Evolutionary conservation across 1,140 invertebrate species (phyloP).

Genomic region (Hypsibius dujardini): DNA sequence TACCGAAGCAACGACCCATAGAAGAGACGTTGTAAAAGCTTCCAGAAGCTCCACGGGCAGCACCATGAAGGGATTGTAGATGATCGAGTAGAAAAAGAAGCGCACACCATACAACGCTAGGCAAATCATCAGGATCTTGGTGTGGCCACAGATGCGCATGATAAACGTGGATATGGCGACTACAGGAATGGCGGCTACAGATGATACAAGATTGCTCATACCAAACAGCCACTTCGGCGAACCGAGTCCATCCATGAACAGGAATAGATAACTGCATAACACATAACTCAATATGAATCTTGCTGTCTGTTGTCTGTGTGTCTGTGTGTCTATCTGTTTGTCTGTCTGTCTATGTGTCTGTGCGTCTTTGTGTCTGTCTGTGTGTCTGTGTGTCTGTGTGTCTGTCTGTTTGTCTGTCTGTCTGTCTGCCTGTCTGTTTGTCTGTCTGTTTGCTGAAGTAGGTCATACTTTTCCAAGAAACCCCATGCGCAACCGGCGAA

Average conservation of each 20-base stretch:
- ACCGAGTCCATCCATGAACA: slow-evolving; percentile 60
- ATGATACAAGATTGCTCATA: slow-evolving; percentile 58
- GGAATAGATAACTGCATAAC: slow-evolving; percentile 53
- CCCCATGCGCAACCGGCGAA: background rate
- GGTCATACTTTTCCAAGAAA: background rate
- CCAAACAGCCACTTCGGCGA: slow-evolving; percentile 60
- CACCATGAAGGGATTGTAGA: slow-evolving; percentile 59
- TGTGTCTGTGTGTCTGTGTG: too few species aligned
- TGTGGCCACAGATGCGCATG: slow-evolving; percentile 55
- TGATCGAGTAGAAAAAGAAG: slow-evolving; percentile 58
- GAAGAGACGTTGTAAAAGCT: slow-evolving; percentile 59
- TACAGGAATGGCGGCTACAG: slow-evolving; percentile 54
- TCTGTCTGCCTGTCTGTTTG: too few species aligned
- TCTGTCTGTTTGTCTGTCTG: too few species aligned
- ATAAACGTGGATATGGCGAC: slow-evolving; percentile 57
- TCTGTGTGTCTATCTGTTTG: too few species aligned
- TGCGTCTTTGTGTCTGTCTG: too few species aligned
- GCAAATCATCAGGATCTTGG: slow-evolving; percentile 59
- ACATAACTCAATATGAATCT: too few species aligned
- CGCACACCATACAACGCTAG: slow-evolving; percentile 57
- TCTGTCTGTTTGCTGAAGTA: too few species aligned
- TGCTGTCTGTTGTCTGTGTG: too few species aligned
- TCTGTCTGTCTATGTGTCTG: too few species aligned
- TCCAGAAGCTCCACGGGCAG: slow-evolving; percentile 59
- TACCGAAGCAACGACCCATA: slow-evolving; percentile 60